Conservation (phyloP, 2,113 vertebrate species). For the Stomatorhinus ivindoensis region DNA sequence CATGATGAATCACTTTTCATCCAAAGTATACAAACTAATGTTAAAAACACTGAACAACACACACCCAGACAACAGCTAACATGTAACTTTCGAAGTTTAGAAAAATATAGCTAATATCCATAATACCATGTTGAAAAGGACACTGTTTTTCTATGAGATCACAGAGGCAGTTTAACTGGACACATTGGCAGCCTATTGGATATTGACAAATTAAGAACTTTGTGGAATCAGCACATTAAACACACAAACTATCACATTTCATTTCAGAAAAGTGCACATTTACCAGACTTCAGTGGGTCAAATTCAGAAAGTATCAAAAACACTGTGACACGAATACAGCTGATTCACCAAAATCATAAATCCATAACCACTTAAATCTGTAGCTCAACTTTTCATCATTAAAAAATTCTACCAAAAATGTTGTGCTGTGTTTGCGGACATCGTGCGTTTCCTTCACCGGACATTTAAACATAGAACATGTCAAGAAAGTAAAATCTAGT, state of each 20-base stretch:
- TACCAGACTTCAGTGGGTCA: not conserved
- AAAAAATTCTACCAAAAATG: not conserved
- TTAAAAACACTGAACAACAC: not conserved
- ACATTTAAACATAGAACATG: not conserved
- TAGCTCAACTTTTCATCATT: not conserved
- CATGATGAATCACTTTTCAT: not conserved
- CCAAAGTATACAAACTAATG: not conserved
- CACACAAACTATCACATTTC: not conserved
- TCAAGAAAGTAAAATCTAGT: not conserved
- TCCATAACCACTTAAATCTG: not conserved
- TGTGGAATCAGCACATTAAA: too few species aligned
- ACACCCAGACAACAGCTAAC: not conserved
- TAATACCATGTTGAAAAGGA: not conserved
- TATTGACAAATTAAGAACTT: too few species aligned
- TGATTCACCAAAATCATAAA: not conserved
- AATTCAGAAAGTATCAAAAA: not conserved
- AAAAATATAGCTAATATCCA: not conserved
- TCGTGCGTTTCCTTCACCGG: not conserved
- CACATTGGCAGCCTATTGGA: too few species aligned
- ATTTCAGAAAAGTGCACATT: not conserved
- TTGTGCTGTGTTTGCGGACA: not conserved
- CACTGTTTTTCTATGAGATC: too few species aligned
- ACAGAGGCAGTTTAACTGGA: too few species aligned
- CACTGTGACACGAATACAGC: not conserved
- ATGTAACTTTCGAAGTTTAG: not conserved